phyloP scores from a whole-genome alignment of 2,113 vertebrate species.

The Girardinichthys multiradiatus region DNA sequence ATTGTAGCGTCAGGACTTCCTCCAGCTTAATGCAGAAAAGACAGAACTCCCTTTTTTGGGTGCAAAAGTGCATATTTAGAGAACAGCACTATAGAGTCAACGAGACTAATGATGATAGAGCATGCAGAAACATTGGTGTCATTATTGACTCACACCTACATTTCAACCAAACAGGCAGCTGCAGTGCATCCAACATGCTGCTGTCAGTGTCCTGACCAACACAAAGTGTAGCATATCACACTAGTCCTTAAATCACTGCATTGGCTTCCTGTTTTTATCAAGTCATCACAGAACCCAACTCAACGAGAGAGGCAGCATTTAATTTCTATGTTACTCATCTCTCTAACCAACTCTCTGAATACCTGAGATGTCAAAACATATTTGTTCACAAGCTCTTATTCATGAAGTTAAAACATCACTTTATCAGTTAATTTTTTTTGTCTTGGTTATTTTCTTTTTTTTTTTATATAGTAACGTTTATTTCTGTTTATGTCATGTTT shows the following conservation, averaged over 20 bases:
- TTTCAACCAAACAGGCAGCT: not conserved
- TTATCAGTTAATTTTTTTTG: not conserved
- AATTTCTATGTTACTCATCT: not conserved
- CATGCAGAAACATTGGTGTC: not conserved
- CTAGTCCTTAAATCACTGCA: not conserved
- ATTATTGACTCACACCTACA: too few relatives aligned
- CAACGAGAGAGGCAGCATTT: too few relatives aligned
- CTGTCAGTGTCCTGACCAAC: not conserved
- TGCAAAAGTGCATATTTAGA: not conserved
- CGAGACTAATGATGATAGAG: too few relatives aligned
- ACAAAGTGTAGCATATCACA: not conserved
- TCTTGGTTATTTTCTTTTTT: not conserved
- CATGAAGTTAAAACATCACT: not conserved
- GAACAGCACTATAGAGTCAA: not conserved
- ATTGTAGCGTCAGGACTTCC: not conserved
- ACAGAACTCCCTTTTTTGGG: not conserved
- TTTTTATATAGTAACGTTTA: too few relatives aligned
- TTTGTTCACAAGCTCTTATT: not conserved
- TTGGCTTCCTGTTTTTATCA: too few relatives aligned
- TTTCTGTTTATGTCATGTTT: too few relatives aligned
- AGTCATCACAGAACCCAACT: too few relatives aligned
- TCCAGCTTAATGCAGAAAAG: not conserved
- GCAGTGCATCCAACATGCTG: not conserved
- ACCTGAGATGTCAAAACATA: not conserved
- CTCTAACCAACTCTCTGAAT: not conserved